Percentiles rank a stretch among this genome's conserved stretches.
Evolutionary conservation across 2,113 vertebrate genomes (phyloP).

Genomic region (Fulmarus glacialis): DNA sequence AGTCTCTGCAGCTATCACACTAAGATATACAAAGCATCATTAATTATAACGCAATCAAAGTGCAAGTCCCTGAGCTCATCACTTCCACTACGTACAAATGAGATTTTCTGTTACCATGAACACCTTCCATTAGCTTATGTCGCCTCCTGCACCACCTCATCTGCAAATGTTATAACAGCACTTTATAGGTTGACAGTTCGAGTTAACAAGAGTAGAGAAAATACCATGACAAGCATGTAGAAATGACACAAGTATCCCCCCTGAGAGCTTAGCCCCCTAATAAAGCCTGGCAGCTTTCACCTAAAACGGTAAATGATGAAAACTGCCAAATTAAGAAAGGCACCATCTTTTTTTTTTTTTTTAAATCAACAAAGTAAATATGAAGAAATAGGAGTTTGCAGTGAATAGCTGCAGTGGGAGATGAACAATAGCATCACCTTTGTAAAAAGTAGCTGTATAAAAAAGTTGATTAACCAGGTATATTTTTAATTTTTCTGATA

Average conservation of each 20-base stretch:
- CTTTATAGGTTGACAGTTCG: conserved; percentile 57
- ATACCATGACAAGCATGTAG: background rate
- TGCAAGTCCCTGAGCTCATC: conserved; percentile 5
- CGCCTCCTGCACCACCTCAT: conserved; percentile 26
- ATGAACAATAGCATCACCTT: background rate
- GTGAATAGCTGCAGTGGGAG: background rate
- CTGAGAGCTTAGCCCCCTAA: background rate
- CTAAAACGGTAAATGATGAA: conserved; percentile 6
- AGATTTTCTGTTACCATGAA: conserved; percentile 50
- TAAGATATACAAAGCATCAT: conserved; percentile 25
- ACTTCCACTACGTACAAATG: conserved; percentile 13
- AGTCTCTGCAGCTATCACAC: conserved; percentile 20
- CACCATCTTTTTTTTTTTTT: background rate
- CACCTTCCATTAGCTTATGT: conserved; percentile 53
- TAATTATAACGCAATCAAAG: conserved; percentile 65
- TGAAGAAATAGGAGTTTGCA: background rate
- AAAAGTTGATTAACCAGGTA: background rate
- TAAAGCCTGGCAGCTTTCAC: conserved; percentile 32
- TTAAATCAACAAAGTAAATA: background rate
- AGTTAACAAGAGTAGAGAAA: conserved; percentile 34
- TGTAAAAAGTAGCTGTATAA: background rate
- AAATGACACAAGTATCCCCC: background rate
- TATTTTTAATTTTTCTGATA: background rate
- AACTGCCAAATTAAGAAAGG: background rate
- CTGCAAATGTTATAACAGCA: conserved; percentile 15